A percentile compares a stretch with the other conserved stretches of the same genome.
These are phyloP conservation scores for Ceratina japonica DNA, from an alignment of 1,140 invertebrate genomes.

Conservation along the genomic window DNA sequence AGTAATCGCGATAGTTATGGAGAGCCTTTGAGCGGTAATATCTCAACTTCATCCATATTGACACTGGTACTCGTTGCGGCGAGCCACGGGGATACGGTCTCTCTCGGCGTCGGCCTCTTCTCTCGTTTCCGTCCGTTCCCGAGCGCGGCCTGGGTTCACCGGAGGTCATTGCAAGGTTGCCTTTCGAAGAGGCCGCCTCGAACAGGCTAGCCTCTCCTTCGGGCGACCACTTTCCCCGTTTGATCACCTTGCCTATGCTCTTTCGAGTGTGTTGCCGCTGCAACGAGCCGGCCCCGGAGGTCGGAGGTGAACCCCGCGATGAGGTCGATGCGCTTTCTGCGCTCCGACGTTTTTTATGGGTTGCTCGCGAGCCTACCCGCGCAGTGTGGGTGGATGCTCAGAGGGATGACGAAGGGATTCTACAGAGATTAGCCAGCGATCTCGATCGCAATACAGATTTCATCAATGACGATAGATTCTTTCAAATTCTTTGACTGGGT, in stretches of 20 bases:
- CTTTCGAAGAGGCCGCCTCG: conserved; percentile 66
- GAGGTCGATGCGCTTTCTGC: conserved; percentile 46
- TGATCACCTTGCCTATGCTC: conserved; percentile 52
- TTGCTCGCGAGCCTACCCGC: not conserved
- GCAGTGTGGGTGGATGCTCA: conserved; percentile 11
- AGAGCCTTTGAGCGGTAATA: too few relatives aligned
- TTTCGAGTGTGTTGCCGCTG: conserved; percentile 46
- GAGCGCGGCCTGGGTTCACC: conserved; percentile 70
- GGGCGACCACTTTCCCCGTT: conserved; percentile 59
- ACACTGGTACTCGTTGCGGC: too few relatives aligned
- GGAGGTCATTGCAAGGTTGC: conserved; percentile 78
- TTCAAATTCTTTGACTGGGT: too few relatives aligned
- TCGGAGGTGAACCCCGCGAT: conserved; percentile 29
- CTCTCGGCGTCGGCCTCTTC: conserved; percentile 8
- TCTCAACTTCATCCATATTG: too few relatives aligned
- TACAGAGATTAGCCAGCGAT: not conserved
- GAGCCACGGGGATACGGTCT: conserved; percentile 21
- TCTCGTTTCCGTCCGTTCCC: not conserved
- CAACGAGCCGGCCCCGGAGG: conserved; percentile 20
- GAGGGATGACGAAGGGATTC: conserved; percentile 2
- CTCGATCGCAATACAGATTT: not conserved
- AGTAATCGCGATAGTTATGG: too few relatives aligned
- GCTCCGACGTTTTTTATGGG: conserved; percentile 5
- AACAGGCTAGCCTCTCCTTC: conserved; percentile 46
- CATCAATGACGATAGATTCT: too few relatives aligned